These are phyloP conservation scores for Hydrochoerus hydrochaeris DNA, from an alignment of 2,113 vertebrate genomes.

Conservation along the genomic window DNA sequence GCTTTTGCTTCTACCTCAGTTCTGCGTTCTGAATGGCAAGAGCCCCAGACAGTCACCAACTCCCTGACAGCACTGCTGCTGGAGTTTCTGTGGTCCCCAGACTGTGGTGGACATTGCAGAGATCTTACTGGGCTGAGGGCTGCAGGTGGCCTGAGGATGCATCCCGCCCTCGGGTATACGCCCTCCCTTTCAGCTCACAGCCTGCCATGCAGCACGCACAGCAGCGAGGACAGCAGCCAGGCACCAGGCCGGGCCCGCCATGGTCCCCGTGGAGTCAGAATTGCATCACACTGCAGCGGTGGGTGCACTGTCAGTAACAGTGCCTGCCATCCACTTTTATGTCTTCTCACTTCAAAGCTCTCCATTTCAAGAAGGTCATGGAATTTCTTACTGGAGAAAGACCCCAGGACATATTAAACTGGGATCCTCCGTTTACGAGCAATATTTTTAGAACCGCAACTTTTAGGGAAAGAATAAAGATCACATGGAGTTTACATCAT, in stretches of 20 bases:
- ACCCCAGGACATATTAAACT: neutral
- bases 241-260: fast-evolving
- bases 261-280: neutral
- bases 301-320: neutral
- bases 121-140: neutral
- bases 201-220: fast-evolving
- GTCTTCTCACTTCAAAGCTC: neutral
- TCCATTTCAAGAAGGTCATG: constrained; percentile 8
- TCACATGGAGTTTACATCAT: neutral
- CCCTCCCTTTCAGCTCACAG: neutral
- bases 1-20: neutral
- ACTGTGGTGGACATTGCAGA: neutral
- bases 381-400: constrained; percentile 34
- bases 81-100: neutral
- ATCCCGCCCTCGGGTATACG: neutral
- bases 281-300: neutral
- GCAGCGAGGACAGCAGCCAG: no score
- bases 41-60: neutral
- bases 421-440: neutral
- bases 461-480: neutral
- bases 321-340: neutral
- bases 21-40: neutral
- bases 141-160: neutral
- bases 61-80: neutral
- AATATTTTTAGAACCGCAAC: neutral